These are phyloP conservation scores for Perdita meconis DNA, from an alignment of 2,888 invertebrate species.

Conservation along the genomic window DNA sequence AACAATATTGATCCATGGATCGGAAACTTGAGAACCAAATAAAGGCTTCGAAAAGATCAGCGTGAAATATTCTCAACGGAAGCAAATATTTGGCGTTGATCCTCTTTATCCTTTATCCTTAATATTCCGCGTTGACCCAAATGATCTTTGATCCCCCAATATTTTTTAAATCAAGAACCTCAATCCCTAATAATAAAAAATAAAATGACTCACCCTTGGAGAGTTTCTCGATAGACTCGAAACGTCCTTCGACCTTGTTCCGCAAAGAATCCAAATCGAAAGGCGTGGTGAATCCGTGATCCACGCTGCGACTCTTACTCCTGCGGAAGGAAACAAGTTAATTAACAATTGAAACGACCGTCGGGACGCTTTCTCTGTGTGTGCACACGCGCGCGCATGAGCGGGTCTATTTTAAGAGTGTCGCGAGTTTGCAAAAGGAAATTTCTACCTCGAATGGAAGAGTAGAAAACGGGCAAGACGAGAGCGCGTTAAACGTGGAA, in stretches of 20 bases:
- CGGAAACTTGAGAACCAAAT: too few species aligned
- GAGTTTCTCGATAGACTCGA: conserved; percentile 91
- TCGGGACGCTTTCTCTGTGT: background rate
- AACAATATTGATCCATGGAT: too few species aligned
- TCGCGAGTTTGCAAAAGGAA: background rate
- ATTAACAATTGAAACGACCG: conserved; percentile 24
- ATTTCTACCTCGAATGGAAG: background rate
- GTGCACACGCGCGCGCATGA: too few species aligned
- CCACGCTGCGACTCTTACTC: conserved; percentile 96
- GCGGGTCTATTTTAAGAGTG: background rate
- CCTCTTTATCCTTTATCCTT: too few species aligned
- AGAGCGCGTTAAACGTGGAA: conserved; percentile 15
- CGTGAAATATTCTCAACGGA: too few species aligned
- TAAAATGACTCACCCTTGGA: conserved; percentile 84
- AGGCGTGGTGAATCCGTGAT: conserved; percentile 94
- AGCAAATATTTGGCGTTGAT: too few species aligned
- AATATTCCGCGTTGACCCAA: too few species aligned
- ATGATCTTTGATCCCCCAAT: background rate
- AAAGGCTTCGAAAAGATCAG: too few species aligned
- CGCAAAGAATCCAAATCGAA: conserved; percentile 94
- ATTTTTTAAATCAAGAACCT: too few species aligned
- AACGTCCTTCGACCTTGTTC: conserved; percentile 94
- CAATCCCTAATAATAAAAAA: too few species aligned
- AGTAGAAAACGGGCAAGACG: background rate
- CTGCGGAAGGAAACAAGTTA: conserved; percentile 84